Conservation (phyloP, 2,888 invertebrate genomes). For the Idaea biselata region DNA sequence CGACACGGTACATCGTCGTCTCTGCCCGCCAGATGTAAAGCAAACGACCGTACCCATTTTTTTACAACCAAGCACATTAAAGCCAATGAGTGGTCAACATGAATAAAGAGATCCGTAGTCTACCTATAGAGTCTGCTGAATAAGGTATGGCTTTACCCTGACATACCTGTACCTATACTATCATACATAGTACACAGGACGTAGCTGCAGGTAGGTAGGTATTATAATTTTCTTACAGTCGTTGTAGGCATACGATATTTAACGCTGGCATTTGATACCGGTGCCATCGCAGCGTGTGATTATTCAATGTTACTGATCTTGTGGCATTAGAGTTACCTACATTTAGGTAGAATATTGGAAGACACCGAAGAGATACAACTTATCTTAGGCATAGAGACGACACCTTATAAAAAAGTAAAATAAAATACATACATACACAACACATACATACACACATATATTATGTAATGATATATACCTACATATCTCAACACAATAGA, state of each 20-base stretch:
- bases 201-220: neutral
- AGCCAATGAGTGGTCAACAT: too few species aligned
- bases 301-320: conserved; percentile 49
- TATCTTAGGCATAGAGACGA: neutral
- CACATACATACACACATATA: too few species aligned
- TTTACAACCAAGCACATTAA: too few species aligned
- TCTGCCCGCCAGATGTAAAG: too few species aligned
- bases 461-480: too few species aligned
- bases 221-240: conserved; percentile 8
- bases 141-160: neutral
- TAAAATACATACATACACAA: too few species aligned
- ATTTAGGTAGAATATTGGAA: conserved; percentile 28
- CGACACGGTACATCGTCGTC: too few species aligned
- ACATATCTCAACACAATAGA: too few species aligned
- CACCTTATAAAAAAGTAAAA: too few species aligned
- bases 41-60: too few species aligned
- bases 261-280: conserved; percentile 53
- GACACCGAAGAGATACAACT: neutral
- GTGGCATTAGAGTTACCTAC: conserved; percentile 56
- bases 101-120: too few species aligned
- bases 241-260: conserved; percentile 44
- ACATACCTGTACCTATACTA: neutral
- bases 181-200: neutral
- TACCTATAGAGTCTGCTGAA: too few species aligned
- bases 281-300: conserved; percentile 45